phyloP scores from a whole-genome alignment of 1,140 invertebrate species.

The Danaus plexippus region DNA sequence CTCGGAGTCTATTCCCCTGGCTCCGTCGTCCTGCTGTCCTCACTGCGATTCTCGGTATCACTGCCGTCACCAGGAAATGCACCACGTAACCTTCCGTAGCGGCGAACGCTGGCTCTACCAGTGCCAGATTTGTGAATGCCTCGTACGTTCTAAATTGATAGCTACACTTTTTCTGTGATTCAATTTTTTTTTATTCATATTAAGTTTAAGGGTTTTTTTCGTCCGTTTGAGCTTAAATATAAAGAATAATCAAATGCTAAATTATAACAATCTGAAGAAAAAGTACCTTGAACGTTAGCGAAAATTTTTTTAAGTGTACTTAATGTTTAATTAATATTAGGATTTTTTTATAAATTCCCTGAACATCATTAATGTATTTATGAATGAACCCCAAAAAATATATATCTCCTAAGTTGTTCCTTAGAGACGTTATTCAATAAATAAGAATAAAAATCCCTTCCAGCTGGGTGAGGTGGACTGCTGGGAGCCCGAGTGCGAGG shows the following conservation, averaged over 20 bases:
- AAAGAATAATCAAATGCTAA: no score
- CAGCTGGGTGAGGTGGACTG: conserved; percentile 91
- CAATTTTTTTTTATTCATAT: no score
- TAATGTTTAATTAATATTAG: background rate
- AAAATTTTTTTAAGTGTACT: no score
- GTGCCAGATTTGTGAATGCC: conserved; percentile 91
- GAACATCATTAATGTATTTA: no score
- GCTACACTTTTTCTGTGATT: no score
- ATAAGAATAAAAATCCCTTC: conserved; percentile 17
- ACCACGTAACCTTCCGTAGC: conserved; percentile 81
- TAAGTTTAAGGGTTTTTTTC: no score
- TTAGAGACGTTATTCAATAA: background rate
- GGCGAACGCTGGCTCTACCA: conserved; percentile 91
- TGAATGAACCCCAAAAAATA: no score
- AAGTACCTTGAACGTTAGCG: no score
- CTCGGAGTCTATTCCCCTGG: conserved; percentile 24
- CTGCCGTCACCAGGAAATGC: conserved; percentile 84
- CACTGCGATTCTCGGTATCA: conserved; percentile 81
- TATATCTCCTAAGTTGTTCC: background rate
- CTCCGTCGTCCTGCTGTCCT: conserved; percentile 78
- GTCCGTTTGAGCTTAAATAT: no score
- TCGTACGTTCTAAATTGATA: conserved; percentile 71
- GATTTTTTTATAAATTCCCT: no score
- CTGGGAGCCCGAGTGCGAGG: conserved; percentile 89
- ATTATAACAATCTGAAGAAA: no score